phyloP scores from a whole-genome alignment of 2,888 invertebrate species.

The Nephrotoma guestfalica region DNA sequence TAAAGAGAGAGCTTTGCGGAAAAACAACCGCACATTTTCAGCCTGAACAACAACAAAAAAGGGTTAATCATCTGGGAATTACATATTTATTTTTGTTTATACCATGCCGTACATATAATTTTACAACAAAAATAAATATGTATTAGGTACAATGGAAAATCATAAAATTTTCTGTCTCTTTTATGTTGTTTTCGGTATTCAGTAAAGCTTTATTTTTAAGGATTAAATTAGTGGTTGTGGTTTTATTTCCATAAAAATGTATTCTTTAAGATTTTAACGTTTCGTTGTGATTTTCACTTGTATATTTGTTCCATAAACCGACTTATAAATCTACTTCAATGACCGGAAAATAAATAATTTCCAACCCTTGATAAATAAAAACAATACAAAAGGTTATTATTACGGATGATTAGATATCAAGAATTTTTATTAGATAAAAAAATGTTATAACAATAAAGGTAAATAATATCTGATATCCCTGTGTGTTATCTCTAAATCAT shows the following conservation, averaged over 20 bases:
- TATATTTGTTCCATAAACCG: background rate
- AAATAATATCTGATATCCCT: background rate
- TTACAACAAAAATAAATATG: background rate
- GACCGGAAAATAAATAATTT: background rate
- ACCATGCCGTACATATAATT: background rate
- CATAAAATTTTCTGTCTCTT: background rate
- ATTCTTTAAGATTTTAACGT: background rate
- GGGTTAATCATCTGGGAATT: constrained; percentile 1
- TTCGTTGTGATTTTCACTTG: background rate
- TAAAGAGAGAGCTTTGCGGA: background rate
- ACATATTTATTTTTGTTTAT: background rate
- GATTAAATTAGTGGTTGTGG: background rate
- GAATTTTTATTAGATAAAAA: background rate
- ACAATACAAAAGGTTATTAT: background rate
- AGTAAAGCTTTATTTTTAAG: background rate
- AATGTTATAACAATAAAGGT: background rate
- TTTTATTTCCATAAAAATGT: background rate
- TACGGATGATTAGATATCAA: background rate
- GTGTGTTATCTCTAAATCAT: background rate
- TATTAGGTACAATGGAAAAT: background rate
- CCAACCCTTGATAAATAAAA: background rate
- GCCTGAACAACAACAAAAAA: background rate
- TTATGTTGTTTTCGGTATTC: background rate
- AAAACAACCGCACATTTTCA: background rate
- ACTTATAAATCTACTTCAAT: background rate